Evolutionary conservation across 2,113 vertebrate species (phyloP).

Genomic region (Aspidoscelis tigris): DNA sequence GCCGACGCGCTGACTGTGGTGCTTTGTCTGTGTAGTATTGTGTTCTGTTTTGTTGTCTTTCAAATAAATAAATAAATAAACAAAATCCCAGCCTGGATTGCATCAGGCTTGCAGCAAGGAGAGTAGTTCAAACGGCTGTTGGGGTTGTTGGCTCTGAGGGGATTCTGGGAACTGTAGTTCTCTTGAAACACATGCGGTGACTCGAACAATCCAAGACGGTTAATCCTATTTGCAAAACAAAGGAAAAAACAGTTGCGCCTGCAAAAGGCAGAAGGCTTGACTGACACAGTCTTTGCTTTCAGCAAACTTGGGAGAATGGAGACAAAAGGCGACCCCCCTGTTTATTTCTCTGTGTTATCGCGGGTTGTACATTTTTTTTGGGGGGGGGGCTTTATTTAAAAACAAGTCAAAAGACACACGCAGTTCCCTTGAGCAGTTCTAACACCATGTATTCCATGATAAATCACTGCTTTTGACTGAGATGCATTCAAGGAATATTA

Average conservation of each 20-base stretch:
- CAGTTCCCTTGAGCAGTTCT: no score
- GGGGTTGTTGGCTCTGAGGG: background rate
- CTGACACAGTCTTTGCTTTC: background rate
- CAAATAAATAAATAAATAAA: no score
- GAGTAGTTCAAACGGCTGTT: background rate
- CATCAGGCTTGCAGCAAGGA: background rate
- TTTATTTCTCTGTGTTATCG: background rate
- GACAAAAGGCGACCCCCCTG: background rate
- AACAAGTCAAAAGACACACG: no score
- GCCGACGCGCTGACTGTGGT: no score
- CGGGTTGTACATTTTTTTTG: no score
- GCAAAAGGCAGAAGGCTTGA: background rate
- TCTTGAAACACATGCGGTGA: background rate
- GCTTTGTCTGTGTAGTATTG: no score
- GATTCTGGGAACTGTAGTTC: constrained; percentile 5
- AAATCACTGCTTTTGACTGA: no score
- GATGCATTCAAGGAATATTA: no score
- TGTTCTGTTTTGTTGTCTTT: no score
- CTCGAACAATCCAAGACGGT: background rate
- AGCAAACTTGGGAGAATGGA: background rate
- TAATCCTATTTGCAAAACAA: background rate
- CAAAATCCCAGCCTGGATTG: background rate
- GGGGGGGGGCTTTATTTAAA: no score
- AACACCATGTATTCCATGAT: no score
- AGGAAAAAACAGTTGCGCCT: background rate